Evolutionary conservation across 2,888 invertebrate genomes (phyloP).

Genomic region (Drosophila ochracea): DNA sequence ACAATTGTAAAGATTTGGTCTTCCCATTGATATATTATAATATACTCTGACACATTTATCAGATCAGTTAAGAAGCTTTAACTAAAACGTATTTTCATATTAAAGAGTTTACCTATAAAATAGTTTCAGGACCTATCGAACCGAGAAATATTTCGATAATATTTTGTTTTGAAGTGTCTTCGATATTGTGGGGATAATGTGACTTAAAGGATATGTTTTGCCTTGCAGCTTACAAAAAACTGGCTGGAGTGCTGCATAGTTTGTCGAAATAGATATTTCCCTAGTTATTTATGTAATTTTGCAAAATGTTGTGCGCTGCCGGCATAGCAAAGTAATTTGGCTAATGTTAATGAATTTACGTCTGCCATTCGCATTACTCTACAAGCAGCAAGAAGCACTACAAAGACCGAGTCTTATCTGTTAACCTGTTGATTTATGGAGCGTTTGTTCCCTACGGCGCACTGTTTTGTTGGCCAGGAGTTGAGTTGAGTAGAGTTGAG

Average conservation of each 20-base stretch:
- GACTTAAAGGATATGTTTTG: background rate
- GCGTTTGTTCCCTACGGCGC: conserved; percentile 14
- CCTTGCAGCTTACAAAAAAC: background rate
- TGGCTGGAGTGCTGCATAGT: background rate
- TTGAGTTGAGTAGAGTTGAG: background rate
- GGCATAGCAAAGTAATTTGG: conserved; percentile 58
- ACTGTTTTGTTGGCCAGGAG: conserved; percentile 7
- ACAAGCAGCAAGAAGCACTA: conserved; percentile 10
- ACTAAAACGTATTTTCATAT: background rate
- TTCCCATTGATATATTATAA: background rate
- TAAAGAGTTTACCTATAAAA: background rate
- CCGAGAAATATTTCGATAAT: background rate
- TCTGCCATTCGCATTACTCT: conserved; percentile 38
- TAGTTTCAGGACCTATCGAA: background rate
- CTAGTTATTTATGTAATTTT: conserved; percentile 35
- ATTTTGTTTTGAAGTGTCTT: background rate
- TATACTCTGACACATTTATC: background rate
- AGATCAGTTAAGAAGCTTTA: background rate
- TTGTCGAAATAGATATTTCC: conserved; percentile 9
- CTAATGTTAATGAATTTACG: conserved; percentile 74
- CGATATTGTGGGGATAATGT: background rate
- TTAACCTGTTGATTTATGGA: conserved; percentile 75
- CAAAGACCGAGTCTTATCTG: conserved; percentile 52
- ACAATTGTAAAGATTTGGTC: background rate
- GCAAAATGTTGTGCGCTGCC: conserved; percentile 20